Evolutionary conservation across 1,140 invertebrate genomes (phyloP).

Genomic region (Achatina immaculata): DNA sequence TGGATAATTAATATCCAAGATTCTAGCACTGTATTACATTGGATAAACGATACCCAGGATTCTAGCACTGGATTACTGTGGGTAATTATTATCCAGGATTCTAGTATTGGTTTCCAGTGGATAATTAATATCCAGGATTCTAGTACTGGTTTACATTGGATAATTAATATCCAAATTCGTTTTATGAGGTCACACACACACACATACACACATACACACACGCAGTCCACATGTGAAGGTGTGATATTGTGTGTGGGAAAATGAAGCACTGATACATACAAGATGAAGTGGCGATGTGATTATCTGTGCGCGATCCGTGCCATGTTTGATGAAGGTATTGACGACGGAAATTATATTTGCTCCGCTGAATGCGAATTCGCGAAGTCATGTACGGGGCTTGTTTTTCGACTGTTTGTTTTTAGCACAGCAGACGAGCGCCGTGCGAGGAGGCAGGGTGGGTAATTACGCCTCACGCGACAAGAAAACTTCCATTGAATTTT

Average conservation of each 20-base stretch:
- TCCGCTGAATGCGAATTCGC: background rate
- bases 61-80: too few relatives aligned
- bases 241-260: background rate
- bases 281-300: background rate
- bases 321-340: background rate
- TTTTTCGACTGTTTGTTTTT: conserved; percentile 1
- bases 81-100: too few relatives aligned
- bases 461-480: background rate
- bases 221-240: background rate
- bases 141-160: too few relatives aligned
- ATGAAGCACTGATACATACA: background rate
- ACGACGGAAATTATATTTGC: conserved; percentile 7
- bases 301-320: background rate
- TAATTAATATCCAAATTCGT: too few relatives aligned
- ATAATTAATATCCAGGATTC: too few relatives aligned
- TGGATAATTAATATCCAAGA: too few relatives aligned
- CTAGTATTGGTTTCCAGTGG: too few relatives aligned
- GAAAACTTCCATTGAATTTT: background rate
- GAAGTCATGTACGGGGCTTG: background rate
- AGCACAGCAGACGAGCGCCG: background rate
- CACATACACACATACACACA: too few relatives aligned
- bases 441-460: background rate
- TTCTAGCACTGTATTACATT: too few relatives aligned
- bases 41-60: too few relatives aligned
- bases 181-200: too few relatives aligned